Conservation (phyloP, 2,888 invertebrate species). For the Lamellibrachia columna region DNA sequence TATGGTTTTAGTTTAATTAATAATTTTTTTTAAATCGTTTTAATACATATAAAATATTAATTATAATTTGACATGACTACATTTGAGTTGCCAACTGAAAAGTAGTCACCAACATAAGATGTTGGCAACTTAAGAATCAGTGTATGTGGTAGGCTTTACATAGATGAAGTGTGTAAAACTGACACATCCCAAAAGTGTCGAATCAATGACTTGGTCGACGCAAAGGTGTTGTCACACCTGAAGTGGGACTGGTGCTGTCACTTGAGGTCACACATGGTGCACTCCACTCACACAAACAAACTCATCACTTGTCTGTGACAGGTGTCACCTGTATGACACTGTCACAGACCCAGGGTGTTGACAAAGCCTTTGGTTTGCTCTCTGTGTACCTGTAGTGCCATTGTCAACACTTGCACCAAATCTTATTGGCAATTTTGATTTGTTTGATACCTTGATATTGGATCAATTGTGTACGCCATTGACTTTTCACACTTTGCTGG, state of each 20-base stretch:
- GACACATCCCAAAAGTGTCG: not conserved
- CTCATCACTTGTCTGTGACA: not conserved
- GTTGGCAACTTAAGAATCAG: not conserved
- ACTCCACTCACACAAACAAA: not conserved
- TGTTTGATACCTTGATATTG: too few species aligned
- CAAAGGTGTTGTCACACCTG: not conserved
- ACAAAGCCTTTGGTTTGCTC: not conserved
- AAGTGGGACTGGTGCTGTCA: not conserved
- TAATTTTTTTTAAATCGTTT: not conserved
- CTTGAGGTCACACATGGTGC: not conserved
- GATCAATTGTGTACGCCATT: too few species aligned
- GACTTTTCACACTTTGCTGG: too few species aligned
- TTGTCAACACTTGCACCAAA: not conserved
- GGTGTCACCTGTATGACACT: not conserved
- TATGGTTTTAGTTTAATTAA: not conserved
- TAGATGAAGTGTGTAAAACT: not conserved
- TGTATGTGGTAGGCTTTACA: not conserved
- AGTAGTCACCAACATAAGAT: too few species aligned
- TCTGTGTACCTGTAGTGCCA: not conserved
- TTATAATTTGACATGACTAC: too few species aligned
- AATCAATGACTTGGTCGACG: not conserved
- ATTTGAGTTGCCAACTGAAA: too few species aligned
- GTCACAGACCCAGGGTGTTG: not conserved
- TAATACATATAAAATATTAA: too few species aligned
- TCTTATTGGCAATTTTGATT: too few species aligned